Base-by-base conservation (phyloP, 2,888 invertebrate genomes). In the Biston betularia region DNA sequence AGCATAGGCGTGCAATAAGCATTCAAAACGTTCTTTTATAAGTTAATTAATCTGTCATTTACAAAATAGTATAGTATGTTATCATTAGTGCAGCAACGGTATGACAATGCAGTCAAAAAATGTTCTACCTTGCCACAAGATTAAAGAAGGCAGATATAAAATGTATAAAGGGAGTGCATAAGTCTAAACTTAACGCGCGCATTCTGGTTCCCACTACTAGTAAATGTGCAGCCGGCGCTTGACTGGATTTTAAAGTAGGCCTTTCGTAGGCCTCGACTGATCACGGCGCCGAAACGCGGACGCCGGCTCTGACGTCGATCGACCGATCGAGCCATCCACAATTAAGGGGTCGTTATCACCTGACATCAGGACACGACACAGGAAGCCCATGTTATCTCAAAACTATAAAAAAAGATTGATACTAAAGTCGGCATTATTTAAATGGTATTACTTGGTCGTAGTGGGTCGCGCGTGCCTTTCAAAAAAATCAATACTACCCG, bases 401-500 rank as follows among this genome's bases (percentile, higher is more conserved):
- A 52, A 69, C 56, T 56, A 63, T 63, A 49, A 55, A 40, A 58
- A 24, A 53, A 63, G 44, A 67, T 55, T 68, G 73, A 65, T 76
- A 75, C 70, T 68, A 72, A 77, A 83, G 80, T 80, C 75, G 72
- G 72, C 75, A 80, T 85, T 85, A 84, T 84, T 84, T 81, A 81
- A 84, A 87, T 82, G 78, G 79, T 79, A 85, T 81, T 80, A 82
- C 79, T 78, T 79, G 76, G 76, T 79, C 64, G 79, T 71, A 78
- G 76, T 65, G 75, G 76, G 79, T 73, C 74, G 84, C 82, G 85
- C 82, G 84, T 85, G 81, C 76, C 84, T 80, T 85, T 78, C 79
- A 83, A 86, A 89, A 86, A 88, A 90, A 90, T 89, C 89, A 88
- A 90, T 90, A 89, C 84, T 79, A 82, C 77, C 80, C 81, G 80